Conservation (phyloP, 37 sponge, comb jelly and placozoan species). For the Haliclona indistincta region DNA sequence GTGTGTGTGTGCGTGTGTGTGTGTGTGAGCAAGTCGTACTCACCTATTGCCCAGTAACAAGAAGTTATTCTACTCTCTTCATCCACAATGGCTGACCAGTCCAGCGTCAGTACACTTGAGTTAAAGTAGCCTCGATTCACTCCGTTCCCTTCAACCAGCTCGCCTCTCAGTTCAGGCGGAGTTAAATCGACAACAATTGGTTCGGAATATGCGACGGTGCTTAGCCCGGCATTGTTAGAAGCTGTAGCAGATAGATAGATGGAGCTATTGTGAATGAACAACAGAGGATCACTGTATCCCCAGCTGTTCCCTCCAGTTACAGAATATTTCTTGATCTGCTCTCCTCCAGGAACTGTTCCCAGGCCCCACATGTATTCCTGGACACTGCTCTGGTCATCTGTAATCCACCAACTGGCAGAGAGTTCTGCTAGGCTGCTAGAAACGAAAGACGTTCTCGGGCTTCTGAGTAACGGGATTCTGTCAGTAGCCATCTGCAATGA, state of each 20-base stretch:
- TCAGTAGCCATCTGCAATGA: neutral
- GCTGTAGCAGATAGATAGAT: slow-evolving; percentile 49
- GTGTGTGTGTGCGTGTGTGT: too few species aligned
- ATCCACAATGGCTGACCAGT: slow-evolving; percentile 37
- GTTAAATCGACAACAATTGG: slow-evolving; percentile 57
- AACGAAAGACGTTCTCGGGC: neutral
- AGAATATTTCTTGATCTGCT: slow-evolving; percentile 49
- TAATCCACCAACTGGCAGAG: slow-evolving; percentile 34
- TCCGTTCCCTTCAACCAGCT: slow-evolving; percentile 30
- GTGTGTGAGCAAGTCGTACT: too few species aligned
- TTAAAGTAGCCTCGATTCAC: slow-evolving; percentile 52
- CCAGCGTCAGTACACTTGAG: slow-evolving; percentile 14
- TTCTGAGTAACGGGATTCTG: slow-evolving; percentile 3
- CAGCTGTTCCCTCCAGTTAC: slow-evolving; percentile 37
- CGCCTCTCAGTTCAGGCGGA: slow-evolving; percentile 42
- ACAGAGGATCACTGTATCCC: slow-evolving; percentile 7
- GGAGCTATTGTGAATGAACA: slow-evolving; percentile 6
- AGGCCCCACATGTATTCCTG: slow-evolving; percentile 59
- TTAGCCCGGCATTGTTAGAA: slow-evolving; percentile 58
- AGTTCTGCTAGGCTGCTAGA: neutral
- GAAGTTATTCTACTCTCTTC: slow-evolving; percentile 59
- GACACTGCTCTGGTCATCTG: slow-evolving; percentile 61
- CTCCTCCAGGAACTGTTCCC: slow-evolving; percentile 67
- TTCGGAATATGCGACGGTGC: slow-evolving; percentile 36
- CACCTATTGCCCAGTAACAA: slow-evolving; percentile 69